Evolutionary conservation across 2,888 invertebrate species (phyloP).

Genomic region (Oscheius onirici): DNA sequence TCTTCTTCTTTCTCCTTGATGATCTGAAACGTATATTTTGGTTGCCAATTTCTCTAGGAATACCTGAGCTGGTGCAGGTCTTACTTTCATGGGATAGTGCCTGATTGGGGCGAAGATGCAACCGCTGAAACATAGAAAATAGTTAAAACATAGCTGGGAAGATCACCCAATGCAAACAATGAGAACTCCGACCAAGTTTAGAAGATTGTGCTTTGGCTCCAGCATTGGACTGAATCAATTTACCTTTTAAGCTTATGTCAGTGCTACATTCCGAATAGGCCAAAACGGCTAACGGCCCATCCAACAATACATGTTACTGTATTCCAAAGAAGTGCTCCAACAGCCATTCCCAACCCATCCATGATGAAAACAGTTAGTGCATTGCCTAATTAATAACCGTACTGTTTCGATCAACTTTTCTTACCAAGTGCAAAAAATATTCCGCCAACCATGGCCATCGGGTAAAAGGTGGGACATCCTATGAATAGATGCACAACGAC

Average conservation of each 20-base stretch:
- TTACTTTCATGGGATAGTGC: constrained; percentile 47
- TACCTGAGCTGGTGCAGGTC: constrained; percentile 45
- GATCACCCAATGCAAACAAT: constrained; percentile 53
- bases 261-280: constrained; percentile 54
- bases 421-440: constrained; percentile 51
- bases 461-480: constrained; percentile 40
- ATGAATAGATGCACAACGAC: constrained; percentile 36
- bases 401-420: background rate
- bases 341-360: constrained; percentile 55
- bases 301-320: constrained; percentile 44
- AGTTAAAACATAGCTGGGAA: background rate
- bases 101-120: constrained; percentile 50
- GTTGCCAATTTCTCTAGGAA: no score
- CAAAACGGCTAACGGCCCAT: constrained; percentile 55
- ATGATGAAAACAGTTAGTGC: constrained; percentile 43
- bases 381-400: constrained; percentile 10
- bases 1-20: constrained; percentile 9
- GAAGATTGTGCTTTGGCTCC: constrained; percentile 39
- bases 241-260: no score
- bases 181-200: constrained; percentile 54
- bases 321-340: constrained; percentile 56
- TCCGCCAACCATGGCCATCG: constrained; percentile 48
- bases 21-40: no score
- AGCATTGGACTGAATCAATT: constrained; percentile 30
- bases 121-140: constrained; percentile 32